phyloP scores from a whole-genome alignment of 2,888 invertebrate species.

The Villa cingulata region DNA sequence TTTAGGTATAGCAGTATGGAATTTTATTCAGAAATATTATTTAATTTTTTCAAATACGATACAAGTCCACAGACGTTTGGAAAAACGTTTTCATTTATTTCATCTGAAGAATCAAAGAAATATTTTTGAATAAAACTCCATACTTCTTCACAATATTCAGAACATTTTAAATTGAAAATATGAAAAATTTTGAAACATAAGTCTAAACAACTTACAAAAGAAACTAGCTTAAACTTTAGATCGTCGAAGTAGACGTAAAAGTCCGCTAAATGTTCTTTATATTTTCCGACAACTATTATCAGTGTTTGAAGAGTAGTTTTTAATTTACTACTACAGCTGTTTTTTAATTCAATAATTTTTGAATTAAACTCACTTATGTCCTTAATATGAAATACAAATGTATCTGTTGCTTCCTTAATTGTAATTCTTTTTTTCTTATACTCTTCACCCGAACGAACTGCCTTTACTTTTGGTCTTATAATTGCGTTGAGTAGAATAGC shows the following conservation, averaged over 20 bases:
- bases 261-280: neutral
- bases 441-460: too few relatives aligned
- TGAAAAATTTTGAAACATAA: constrained; percentile 5
- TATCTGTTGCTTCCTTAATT: neutral
- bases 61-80: constrained; percentile 1
- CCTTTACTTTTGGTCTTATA: too few relatives aligned
- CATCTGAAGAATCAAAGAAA: neutral
- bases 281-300: neutral
- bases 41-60: neutral
- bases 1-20: neutral
- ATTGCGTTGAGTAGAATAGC: too few relatives aligned
- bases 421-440: too few relatives aligned
- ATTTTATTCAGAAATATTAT: too few relatives aligned
- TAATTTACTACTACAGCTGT: neutral
- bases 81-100: neutral
- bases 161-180: constrained; percentile 4
- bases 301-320: neutral
- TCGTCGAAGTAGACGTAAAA: constrained; percentile 2
- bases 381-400: neutral
- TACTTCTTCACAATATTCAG: neutral
- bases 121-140: constrained; percentile 1
- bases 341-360: neutral
- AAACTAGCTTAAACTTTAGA: neutral
- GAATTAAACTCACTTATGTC: neutral
- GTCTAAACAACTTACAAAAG: neutral